Conservation (phyloP, 1,140 invertebrate genomes). For the Asbolus verrucosus region DNA sequence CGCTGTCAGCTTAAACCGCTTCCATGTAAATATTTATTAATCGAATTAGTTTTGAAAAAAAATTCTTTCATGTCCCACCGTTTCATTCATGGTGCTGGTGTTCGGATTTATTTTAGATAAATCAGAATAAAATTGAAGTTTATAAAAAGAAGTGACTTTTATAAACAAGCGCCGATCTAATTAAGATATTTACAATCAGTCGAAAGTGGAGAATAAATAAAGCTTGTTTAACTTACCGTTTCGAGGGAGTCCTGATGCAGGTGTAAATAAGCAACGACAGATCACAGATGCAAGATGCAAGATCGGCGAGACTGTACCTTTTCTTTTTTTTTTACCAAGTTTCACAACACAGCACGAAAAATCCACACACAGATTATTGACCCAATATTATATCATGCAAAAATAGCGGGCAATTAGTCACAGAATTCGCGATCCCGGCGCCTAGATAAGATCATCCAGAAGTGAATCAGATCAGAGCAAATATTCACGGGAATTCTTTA, state of each 20-base stretch:
- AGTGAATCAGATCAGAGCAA: too few species aligned
- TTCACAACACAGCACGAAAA: constrained; percentile 37
- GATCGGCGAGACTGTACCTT: constrained; percentile 28
- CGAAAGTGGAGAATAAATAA: constrained; percentile 36
- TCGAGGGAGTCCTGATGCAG: constrained; percentile 40
- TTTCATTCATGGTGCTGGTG: too few species aligned
- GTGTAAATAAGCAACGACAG: constrained; percentile 46
- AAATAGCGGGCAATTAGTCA: too few species aligned
- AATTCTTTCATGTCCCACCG: too few species aligned
- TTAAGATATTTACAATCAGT: constrained; percentile 49
- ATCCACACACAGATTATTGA: constrained; percentile 18
- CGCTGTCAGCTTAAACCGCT: too few species aligned
- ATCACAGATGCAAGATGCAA: constrained; percentile 44
- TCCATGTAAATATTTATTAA: too few species aligned
- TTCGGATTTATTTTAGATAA: not conserved
- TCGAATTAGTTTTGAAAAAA: too few species aligned
- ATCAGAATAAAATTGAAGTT: constrained; percentile 11
- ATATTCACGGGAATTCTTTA: not conserved
- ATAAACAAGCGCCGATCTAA: constrained; percentile 41
- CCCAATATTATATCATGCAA: too few species aligned
- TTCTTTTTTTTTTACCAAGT: constrained; percentile 40
- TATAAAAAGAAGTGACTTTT: constrained; percentile 18
- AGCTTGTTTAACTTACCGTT: constrained; percentile 44
- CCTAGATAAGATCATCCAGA: too few species aligned
- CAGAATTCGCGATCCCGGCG: too few species aligned